Base-by-base conservation (phyloP, 2,797 vertebrate species). In the Macrochelys suwanniensis region DNA sequence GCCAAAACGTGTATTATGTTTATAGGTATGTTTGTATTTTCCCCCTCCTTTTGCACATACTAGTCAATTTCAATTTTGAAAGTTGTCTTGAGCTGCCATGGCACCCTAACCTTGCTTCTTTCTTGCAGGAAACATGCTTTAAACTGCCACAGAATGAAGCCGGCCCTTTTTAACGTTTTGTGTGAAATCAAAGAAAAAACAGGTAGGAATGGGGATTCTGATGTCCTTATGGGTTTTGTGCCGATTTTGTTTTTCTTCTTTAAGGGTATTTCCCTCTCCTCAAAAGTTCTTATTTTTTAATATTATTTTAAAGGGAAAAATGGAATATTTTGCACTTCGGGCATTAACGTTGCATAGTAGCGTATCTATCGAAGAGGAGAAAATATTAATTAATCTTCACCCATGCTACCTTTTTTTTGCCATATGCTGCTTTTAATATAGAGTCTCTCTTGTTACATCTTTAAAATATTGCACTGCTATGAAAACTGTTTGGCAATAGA, bases 141-240 rank as follows among this genome's bases (percentile, higher is more conserved):
- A 97, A 99, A 99, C 98, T 99, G 99, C 98, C 99, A 99, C 99
- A 98, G 99, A 98, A 99, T 99, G 99, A 99, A 99, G 98, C 99
- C 99, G 28, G 99, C 99, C 51, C 99, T 99, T 97, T 99, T 99
- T 98, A 99, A 99, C 93, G 99, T 99, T 94, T 98, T 99, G 98
- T 99, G 99, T 97, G 99, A 99, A 98, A 99, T 99, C 98, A 99
- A 99, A 98, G 99, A 99, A 84, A 99, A 99, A 98, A 99, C 99
- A 99, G 99, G 99, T 99, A 99, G 97, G 98, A 95, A 92, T 89
- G 84, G 78, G 68, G 87, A 50, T 71, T 87, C 37, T 90, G 4
- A 77, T 89, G 13, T 28, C 17, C 45, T 93, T 91, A 23, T 71
- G 80, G 53, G 6, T 96, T 96, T 85, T 92, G 51, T 94, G 8